Evolutionary conservation across 1,140 invertebrate genomes (phyloP).

Genomic region (Melipona quadrifasciata): DNA sequence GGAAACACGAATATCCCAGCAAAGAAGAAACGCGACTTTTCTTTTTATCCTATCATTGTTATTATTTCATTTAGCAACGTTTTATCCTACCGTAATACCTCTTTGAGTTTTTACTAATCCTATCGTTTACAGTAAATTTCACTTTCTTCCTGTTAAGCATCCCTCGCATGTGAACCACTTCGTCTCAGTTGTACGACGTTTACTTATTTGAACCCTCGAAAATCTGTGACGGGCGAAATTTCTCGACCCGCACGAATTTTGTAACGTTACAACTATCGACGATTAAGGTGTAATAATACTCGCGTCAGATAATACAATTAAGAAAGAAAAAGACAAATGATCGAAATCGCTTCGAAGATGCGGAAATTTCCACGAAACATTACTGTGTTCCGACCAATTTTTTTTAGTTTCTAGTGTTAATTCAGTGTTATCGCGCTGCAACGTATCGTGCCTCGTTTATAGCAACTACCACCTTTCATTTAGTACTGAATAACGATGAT

Average conservation of each 20-base stretch:
- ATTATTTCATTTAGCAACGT: neutral
- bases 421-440: neutral
- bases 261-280: no score
- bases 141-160: neutral
- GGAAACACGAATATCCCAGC: neutral
- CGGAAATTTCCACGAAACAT: no score
- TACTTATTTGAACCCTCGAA: neutral
- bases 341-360: no score
- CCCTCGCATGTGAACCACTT: neutral
- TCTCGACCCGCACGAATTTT: neutral
- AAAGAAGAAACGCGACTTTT: neutral
- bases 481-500: no score
- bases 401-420: neutral
- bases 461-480: no score
- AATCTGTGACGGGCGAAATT: neutral
- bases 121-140: neutral
- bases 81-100: slow-evolving; percentile 6
- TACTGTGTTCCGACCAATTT: no score
- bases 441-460: neutral
- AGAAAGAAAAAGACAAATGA: no score
- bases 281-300: no score
- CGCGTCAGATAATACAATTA: no score
- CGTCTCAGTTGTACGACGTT: neutral
- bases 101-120: neutral
- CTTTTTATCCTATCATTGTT: neutral